Conservation (phyloP, 23 tunicate species). For the Ascidia mentula region DNA sequence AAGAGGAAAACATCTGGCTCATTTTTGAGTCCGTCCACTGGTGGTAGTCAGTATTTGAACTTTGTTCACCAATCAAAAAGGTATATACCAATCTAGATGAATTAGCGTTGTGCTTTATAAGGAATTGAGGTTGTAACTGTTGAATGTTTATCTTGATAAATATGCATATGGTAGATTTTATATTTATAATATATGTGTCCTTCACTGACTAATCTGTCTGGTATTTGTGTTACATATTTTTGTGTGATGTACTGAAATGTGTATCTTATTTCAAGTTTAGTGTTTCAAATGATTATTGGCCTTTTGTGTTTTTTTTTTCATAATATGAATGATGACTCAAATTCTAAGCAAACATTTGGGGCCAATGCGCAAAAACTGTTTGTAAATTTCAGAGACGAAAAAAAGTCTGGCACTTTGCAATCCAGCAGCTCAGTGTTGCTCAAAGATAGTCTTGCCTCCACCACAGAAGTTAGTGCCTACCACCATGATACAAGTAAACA, state of each 20-base stretch:
- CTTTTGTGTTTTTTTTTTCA: not conserved
- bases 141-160: no score
- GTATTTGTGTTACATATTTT: not conserved
- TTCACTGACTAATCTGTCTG: not conserved
- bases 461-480: not conserved
- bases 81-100: not conserved
- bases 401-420: not conserved
- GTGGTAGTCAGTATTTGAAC: not conserved
- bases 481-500: not conserved
- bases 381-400: no score
- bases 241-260: not conserved
- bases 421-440: not conserved
- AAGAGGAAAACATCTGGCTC: not conserved
- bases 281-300: not conserved
- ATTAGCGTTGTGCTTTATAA: no score
- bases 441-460: not conserved
- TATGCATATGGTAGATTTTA: no score
- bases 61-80: slow-evolving; percentile 1
- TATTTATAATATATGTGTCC: not conserved
- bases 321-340: not conserved
- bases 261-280: not conserved
- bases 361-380: no score
- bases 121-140: no score
- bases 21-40: not conserved
- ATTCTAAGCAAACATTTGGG: no score